Evolutionary conservation across 1,140 invertebrate genomes (phyloP), one percentile per base, ranked within the genome.

Genomic region (Scaptomyza montana): DNA sequence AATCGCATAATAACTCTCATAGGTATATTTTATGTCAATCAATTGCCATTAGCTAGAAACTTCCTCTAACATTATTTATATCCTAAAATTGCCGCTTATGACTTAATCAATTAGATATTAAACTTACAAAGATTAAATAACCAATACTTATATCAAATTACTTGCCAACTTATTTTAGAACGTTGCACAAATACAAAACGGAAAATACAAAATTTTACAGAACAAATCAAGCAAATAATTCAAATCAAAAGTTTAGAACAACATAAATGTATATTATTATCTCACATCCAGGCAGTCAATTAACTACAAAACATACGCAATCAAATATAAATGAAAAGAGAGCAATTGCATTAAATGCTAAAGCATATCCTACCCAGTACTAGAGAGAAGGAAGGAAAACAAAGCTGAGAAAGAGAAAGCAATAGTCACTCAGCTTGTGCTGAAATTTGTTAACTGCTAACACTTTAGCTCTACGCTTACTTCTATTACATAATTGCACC

Each of bases 401-500:
- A 25, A 2, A 6, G 8, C 13, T n/a, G 2, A 25, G 33, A 9
- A 10, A 4, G 19, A 25, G 39, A n/a, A 33, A 43, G 30, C 21
- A 25, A 2, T 1, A 25, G 21, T 25, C 21, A 51, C 36, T 39
- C 9, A 47, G 41, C 12, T 28, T 3, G 53, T 65, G 62, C n/a
- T 54, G 13, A 53, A 55, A 45, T 55, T 45, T 47, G n/a, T 53
- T 39, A 53, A 56, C 53, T 55, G 51, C 8, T 53, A 79, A 79
- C 69, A 68, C 70, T 74, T 68, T 67, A 46, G 12, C 41, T 9
- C 12, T 39, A 25, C 9, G 47, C 49, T 62, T 39, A 60, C 63
- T 72, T 54, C 69, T 81, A 82, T 82, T 82, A 77, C 71, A 66
- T 82, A 84, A 84, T 84, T 84, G 76, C 74, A 47, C 55, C 69